phyloP scores from a whole-genome alignment of 2,888 invertebrate genomes.

The Diarsia mendica region DNA sequence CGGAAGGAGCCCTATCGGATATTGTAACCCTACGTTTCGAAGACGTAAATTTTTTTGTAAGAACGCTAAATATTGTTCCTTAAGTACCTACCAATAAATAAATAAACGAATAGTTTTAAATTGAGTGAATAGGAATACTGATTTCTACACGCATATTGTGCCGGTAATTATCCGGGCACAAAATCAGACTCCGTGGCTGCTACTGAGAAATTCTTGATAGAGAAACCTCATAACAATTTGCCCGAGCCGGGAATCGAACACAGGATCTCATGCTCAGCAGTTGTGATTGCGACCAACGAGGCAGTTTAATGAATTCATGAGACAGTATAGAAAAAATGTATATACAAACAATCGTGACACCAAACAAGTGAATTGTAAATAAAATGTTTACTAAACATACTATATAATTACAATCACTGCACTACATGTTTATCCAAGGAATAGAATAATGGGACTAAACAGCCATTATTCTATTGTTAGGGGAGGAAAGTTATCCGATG shows the following conservation, averaged over 20 bases:
- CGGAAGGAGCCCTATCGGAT: background rate
- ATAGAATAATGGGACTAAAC: slow-evolving; percentile 34
- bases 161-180: too few relatives aligned
- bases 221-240: too few relatives aligned
- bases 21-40: background rate
- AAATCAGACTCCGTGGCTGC: too few relatives aligned
- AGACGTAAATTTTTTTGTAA: too few relatives aligned
- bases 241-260: too few relatives aligned
- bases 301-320: too few relatives aligned
- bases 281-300: too few relatives aligned
- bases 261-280: too few relatives aligned
- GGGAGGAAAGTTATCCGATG: slow-evolving; percentile 70
- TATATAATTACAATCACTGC: slow-evolving; percentile 38
- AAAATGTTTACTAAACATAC: slow-evolving; percentile 59
- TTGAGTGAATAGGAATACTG: background rate
- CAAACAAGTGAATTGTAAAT: slow-evolving; percentile 38
- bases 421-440: slow-evolving; percentile 54
- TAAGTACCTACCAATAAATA: background rate
- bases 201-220: too few relatives aligned
- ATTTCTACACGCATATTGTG: too few relatives aligned
- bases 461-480: slow-evolving; percentile 75
- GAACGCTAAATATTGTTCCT: slow-evolving; percentile 8
- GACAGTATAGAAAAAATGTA: slow-evolving; percentile 5
- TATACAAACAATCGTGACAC: slow-evolving; percentile 23
- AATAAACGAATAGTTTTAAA: background rate